Conservation (phyloP, 2,113 vertebrate species). For the Lepus europaeus region DNA sequence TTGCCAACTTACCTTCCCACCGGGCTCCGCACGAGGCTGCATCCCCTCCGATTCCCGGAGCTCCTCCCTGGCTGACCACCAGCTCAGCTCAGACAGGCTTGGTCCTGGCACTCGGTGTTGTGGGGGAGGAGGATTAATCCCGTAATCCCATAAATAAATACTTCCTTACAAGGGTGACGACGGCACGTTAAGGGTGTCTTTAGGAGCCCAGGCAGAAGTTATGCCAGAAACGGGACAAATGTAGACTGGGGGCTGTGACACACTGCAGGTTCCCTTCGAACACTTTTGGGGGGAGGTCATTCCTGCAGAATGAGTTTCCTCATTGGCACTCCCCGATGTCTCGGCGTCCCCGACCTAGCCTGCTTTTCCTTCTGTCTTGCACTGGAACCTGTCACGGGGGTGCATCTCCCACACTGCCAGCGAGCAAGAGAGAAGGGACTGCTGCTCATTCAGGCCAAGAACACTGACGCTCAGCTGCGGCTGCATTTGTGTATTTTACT, state of each 20-base stretch:
- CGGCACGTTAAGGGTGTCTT: constrained; percentile 9
- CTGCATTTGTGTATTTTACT: no score
- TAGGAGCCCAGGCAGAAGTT: constrained; percentile 55
- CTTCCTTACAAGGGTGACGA: constrained; percentile 4
- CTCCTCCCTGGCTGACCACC: background rate
- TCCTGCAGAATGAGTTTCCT: background rate
- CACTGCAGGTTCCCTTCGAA: background rate
- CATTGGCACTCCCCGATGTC: background rate
- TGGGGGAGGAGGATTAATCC: constrained; percentile 67
- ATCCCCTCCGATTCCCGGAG: background rate
- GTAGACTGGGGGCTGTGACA: background rate
- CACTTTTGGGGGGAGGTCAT: background rate
- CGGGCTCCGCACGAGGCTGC: background rate
- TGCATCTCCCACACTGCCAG: background rate
- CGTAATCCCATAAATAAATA: constrained; percentile 78
- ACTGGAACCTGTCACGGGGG: background rate
- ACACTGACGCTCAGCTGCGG: background rate
- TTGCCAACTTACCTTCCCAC: constrained; percentile 58
- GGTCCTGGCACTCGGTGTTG: constrained; percentile 53
- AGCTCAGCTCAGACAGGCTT: constrained; percentile 41
- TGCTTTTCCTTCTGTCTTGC: constrained; percentile 39
- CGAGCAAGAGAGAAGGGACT: background rate
- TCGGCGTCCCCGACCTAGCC: background rate
- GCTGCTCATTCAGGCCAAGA: background rate
- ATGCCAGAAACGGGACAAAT: background rate